These are phyloP conservation scores for Vireo altiloquus DNA, from an alignment of 2,113 vertebrate species.

Conservation along the genomic window DNA sequence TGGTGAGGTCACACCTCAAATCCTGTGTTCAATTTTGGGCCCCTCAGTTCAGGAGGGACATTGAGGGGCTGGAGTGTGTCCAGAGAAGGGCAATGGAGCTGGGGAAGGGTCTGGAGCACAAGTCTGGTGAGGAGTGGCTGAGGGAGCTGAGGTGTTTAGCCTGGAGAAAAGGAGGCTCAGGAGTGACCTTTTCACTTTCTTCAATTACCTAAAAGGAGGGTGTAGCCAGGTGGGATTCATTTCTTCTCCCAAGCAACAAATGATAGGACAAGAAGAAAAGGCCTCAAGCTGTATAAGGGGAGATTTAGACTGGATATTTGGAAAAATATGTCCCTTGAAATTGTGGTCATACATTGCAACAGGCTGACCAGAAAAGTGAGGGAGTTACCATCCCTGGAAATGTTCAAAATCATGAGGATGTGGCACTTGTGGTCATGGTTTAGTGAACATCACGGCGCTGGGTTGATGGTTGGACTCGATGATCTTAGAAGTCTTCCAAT, in stretches of 20 bases:
- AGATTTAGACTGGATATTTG: neutral
- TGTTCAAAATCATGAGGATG: neutral
- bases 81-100: neutral
- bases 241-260: neutral
- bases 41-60: neutral
- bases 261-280: neutral
- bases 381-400: neutral
- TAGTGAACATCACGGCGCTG: neutral
- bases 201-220: neutral
- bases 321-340: neutral
- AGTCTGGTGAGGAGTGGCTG: rapidly evolving
- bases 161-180: neutral
- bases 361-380: neutral
- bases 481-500: neutral
- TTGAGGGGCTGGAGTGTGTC: rapidly evolving
- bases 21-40: neutral
- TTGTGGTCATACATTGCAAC: too few relatives aligned
- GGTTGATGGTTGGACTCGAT: neutral
- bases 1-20: rapidly evolving
- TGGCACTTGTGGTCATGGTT: neutral
- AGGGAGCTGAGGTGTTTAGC: rapidly evolving
- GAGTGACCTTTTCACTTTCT: too few relatives aligned
- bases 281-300: neutral
- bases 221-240: neutral
- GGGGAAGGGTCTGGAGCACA: neutral